Conservation (phyloP, 2,797 vertebrate genomes). For the Furcifer pardalis region DNA sequence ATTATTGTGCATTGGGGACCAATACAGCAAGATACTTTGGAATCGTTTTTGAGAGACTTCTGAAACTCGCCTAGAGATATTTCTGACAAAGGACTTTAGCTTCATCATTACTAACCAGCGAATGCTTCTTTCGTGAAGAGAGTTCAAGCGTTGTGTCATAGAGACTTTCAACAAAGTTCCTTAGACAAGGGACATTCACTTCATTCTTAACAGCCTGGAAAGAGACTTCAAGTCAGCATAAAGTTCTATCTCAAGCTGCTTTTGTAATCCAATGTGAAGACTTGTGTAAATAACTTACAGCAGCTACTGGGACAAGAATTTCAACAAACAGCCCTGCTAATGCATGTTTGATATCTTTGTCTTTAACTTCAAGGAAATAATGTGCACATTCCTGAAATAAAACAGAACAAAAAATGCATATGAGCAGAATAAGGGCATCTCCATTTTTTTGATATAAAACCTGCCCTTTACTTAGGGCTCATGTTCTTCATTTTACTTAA, state of each 20-base stretch:
- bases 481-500: slow-evolving; percentile 1
- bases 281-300: slow-evolving; percentile 84
- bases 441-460: background rate
- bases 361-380: slow-evolving; percentile 99
- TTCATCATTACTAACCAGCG: slow-evolving; percentile 84
- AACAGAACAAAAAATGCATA: slow-evolving; percentile 36
- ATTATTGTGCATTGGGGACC: background rate
- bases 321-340: slow-evolving; percentile 98
- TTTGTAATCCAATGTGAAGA: slow-evolving; percentile 35
- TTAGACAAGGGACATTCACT: slow-evolving; percentile 97
- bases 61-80: slow-evolving; percentile 33
- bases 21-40: slow-evolving; percentile 9
- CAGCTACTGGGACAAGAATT: slow-evolving; percentile 97
- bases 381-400: slow-evolving; percentile 92
- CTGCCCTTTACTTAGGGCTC: slow-evolving; percentile 37
- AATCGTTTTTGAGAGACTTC: slow-evolving; percentile 19
- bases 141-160: slow-evolving; percentile 97
- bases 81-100: slow-evolving; percentile 51
- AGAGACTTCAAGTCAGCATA: slow-evolving; percentile 53
- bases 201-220: slow-evolving; percentile 97
- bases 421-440: slow-evolving; percentile 36
- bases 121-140: slow-evolving; percentile 97
- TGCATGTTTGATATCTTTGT: slow-evolving; percentile 98
- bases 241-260: slow-evolving; percentile 21
- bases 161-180: slow-evolving; percentile 97